A percentile compares a stretch with the other conserved stretches of the same genome.
These are phyloP conservation scores for Aspidiotus destructor DNA, from an alignment of 2,888 invertebrate genomes.

Conservation along the genomic window DNA sequence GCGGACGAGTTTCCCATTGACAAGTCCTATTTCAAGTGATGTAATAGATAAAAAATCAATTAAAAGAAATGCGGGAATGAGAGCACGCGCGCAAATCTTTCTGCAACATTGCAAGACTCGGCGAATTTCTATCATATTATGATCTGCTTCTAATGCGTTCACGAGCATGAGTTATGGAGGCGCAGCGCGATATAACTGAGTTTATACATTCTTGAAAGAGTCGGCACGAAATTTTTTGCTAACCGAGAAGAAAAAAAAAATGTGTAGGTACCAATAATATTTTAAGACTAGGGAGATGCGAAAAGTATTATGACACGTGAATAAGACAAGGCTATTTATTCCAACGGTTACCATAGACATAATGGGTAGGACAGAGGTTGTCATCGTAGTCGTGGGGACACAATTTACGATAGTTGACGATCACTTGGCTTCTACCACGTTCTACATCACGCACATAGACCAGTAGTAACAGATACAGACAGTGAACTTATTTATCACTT, in stretches of 20 bases:
- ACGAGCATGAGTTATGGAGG: too few species aligned
- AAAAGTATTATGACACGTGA: constrained; percentile 24
- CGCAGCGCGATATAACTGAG: too few species aligned
- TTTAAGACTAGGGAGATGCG: not conserved
- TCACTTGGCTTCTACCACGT: not conserved
- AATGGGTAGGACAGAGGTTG: constrained; percentile 26
- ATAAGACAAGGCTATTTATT: constrained; percentile 19
- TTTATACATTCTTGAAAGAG: too few species aligned
- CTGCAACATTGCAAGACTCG: too few species aligned
- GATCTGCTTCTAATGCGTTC: too few species aligned
- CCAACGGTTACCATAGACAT: constrained; percentile 21
- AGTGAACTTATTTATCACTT: not conserved
- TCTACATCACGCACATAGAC: not conserved
- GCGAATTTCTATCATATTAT: too few species aligned
- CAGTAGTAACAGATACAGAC: not conserved
- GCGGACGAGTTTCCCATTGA: too few species aligned
- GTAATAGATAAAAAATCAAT: too few species aligned
- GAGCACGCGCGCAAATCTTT: too few species aligned
- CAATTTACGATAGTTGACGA: constrained; percentile 23
- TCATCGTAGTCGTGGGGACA: constrained; percentile 21
- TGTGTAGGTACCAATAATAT: not conserved
- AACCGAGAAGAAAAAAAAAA: not conserved
- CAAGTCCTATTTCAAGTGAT: too few species aligned
- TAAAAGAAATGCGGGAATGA: too few species aligned
- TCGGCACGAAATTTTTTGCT: too few species aligned